These are phyloP conservation scores for Drosophila lacicola DNA, from an alignment of 2,888 invertebrate genomes.

Conservation along the genomic window DNA sequence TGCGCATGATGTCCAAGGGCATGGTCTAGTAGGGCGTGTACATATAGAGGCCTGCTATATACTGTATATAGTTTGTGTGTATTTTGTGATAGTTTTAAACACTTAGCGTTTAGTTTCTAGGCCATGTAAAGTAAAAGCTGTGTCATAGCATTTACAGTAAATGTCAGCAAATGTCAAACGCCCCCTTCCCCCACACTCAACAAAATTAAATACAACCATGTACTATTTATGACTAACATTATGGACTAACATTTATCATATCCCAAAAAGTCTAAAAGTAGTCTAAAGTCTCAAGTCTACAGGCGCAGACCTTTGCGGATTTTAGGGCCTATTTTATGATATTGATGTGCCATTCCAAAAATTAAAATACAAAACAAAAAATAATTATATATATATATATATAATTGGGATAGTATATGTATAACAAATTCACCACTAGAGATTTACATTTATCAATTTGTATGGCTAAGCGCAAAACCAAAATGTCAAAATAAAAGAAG, in stretches of 20 bases:
- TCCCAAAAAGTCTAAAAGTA: slow-evolving; percentile 78
- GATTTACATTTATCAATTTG: slow-evolving; percentile 46
- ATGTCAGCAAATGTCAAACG: slow-evolving; percentile 34
- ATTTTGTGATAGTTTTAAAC: slow-evolving; percentile 76
- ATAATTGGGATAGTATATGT: slow-evolving; percentile 29
- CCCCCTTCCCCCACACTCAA: slow-evolving; percentile 1
- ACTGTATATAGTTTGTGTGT: slow-evolving; percentile 56
- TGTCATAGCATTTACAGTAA: slow-evolving; percentile 82
- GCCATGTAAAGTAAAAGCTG: slow-evolving; percentile 82
- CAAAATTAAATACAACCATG: slow-evolving; percentile 9
- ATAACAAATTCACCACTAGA: slow-evolving; percentile 50
- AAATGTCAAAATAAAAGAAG: slow-evolving; percentile 49
- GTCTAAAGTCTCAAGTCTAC: slow-evolving; percentile 64
- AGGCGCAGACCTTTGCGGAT: slow-evolving; percentile 60
- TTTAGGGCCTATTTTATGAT: slow-evolving; percentile 70
- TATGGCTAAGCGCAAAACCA: slow-evolving; percentile 59
- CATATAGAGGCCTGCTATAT: slow-evolving; percentile 27
- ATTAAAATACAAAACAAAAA: slow-evolving; percentile 22
- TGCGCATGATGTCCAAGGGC: slow-evolving; percentile 96
- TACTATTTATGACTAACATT: slow-evolving; percentile 43
- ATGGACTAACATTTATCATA: slow-evolving; percentile 65
- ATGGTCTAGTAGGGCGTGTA: slow-evolving; percentile 87
- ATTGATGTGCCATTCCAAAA: slow-evolving; percentile 83
- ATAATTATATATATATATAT: slow-evolving; percentile 17
- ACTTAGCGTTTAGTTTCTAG: slow-evolving; percentile 61